Conservation (phyloP, 1,140 invertebrate species). For the Heliconius hermathena region DNA sequence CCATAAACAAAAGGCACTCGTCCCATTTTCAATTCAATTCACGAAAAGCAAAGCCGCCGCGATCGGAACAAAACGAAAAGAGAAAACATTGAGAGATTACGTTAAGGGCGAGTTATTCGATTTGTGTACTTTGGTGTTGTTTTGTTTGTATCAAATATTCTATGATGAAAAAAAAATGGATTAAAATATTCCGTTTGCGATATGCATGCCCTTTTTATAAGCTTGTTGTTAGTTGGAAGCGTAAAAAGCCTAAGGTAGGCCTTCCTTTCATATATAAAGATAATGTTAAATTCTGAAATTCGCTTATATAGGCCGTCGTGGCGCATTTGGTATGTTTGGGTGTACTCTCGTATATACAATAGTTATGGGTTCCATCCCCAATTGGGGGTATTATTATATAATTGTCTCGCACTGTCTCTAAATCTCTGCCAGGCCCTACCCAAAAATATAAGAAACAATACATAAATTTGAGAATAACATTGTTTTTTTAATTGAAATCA, state of each 20-base stretch:
- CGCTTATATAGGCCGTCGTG: too few species aligned
- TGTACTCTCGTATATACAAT: too few species aligned
- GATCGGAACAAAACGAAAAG: slow-evolving; percentile 46
- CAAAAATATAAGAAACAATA: not conserved
- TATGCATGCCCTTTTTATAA: slow-evolving; percentile 1
- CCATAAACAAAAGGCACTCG: slow-evolving; percentile 58
- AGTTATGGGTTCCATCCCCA: too few species aligned
- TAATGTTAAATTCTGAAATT: too few species aligned
- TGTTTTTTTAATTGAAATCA: not conserved
- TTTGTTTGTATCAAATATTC: slow-evolving; percentile 24
- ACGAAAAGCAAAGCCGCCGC: slow-evolving; percentile 52
- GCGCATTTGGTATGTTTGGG: too few species aligned
- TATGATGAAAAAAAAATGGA: slow-evolving; percentile 18
- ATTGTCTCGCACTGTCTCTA: too few species aligned
- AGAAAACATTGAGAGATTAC: slow-evolving; percentile 55
- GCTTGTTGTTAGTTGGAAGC: not conserved
- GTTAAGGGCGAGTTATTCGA: slow-evolving; percentile 48
- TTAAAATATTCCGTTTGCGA: slow-evolving; percentile 11
- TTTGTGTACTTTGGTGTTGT: slow-evolving; percentile 37
- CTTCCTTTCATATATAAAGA: not conserved
- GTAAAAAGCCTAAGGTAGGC: not conserved
- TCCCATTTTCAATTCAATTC: slow-evolving; percentile 63
- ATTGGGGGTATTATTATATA: too few species aligned
- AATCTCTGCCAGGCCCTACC: too few species aligned
- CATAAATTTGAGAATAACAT: not conserved